Evolutionary conservation across 2,888 invertebrate species (phyloP).

Genomic region (Siphonodentalium dalli): DNA sequence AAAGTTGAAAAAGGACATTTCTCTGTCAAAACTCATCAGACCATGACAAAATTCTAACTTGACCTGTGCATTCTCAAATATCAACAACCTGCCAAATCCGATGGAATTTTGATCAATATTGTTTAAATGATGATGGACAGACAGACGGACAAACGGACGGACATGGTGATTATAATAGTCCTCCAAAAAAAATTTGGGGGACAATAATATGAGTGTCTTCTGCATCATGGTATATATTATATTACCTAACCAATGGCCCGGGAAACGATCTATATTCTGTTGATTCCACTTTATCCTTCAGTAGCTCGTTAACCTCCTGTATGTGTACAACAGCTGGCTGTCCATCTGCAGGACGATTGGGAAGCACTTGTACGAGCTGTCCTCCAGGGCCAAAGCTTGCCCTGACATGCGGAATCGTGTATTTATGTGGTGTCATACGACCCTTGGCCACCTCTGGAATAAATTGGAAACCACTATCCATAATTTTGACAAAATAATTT

Average conservation of each 20-base stretch:
- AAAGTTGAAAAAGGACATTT: too few relatives aligned
- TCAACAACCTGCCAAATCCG: too few relatives aligned
- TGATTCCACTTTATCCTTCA: conserved; percentile 42
- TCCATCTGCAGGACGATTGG: conserved; percentile 82
- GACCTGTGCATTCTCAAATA: too few relatives aligned
- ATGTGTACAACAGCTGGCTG: conserved; percentile 81
- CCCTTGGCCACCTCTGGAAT: conserved; percentile 35
- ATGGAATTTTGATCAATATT: neutral
- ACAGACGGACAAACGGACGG: too few relatives aligned
- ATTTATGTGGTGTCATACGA: conserved; percentile 83
- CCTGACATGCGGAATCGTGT: conserved; percentile 78
- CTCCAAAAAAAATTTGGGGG: too few relatives aligned
- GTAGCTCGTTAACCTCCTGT: conserved; percentile 68
- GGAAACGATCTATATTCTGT: conserved; percentile 74
- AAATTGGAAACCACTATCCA: conserved; percentile 5
- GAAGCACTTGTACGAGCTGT: conserved; percentile 78
- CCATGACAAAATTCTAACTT: too few relatives aligned
- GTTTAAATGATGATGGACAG: neutral
- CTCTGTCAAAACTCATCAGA: too few relatives aligned
- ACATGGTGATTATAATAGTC: too few relatives aligned
- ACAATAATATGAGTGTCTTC: too few relatives aligned
- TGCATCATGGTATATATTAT: too few relatives aligned
- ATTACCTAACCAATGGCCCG: conserved; percentile 80
- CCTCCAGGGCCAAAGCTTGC: conserved; percentile 68
- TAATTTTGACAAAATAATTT: conserved; percentile 5